Base-by-base conservation (phyloP, 2,797 vertebrate species). In the Premnoplex brunnescens region DNA sequence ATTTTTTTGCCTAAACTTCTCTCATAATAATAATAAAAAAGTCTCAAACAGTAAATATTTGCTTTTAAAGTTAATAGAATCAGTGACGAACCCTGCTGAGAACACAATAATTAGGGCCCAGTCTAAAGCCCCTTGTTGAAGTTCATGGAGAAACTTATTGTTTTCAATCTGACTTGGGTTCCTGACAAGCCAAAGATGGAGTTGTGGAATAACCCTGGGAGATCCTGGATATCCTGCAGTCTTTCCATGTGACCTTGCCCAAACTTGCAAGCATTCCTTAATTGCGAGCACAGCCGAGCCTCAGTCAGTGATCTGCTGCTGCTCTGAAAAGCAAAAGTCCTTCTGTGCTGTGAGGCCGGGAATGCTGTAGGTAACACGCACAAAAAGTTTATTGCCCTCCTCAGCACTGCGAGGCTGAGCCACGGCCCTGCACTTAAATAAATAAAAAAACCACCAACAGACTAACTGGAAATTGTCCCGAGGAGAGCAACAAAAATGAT, bases 381-480 rank as follows among this genome's bases (percentile, higher is more conserved):
- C 72, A 63, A 86, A 34, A 48, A 12, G 34, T 84, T 94, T 79
- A 20, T 24, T 71, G 64, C 64, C 39, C 37, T 91, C 82, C 80
- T 79, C 37, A 86, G 55, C 44, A 56, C 43, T 39, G 32, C 0
- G 5, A 74, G n/a, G 24, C 64, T 91, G 86, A 93, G 67, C 51
- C 60, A 68, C 0, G 0, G 68, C 46, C 41, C 44, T 82, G 41
- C 4, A n/a, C 49, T 77, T 87, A 82, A 81, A 89, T 67, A n/a
- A 88, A 85, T 68, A 69, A 64, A 73, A 73, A 72, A 71, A 28
- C 19, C 30, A 73, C 54, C 73, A 62, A 37, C 24, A 48, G 63
- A 77, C 44, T 78, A 90, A 88, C 73, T 93, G 92, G 91, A 93
- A 89, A 64, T 46, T 60, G 41, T 91, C 91, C 92, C 89, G 81